Percentiles rank a stretch among this genome's conserved stretches.
These are phyloP conservation scores for Pristionchus entomophagus DNA, from an alignment of 2,888 invertebrate genomes.

Conservation along the genomic window DNA sequence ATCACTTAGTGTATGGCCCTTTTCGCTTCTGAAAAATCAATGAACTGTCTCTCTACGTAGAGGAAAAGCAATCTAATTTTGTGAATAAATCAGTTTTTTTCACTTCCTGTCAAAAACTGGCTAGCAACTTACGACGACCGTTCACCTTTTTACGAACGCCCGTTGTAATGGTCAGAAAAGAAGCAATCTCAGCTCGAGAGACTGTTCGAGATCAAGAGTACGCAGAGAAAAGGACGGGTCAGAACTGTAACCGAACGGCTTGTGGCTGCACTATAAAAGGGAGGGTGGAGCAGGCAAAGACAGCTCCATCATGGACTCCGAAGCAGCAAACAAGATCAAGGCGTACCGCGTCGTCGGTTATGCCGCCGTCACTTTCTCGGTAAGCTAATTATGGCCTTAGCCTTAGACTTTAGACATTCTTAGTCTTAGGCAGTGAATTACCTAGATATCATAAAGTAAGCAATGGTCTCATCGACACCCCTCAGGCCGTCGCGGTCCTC, in stretches of 20 bases:
- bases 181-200: background rate
- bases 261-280: background rate
- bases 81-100: too few species aligned
- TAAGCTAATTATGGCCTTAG: background rate
- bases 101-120: constrained; percentile 1
- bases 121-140: background rate
- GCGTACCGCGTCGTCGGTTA: constrained; percentile 45
- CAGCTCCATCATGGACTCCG: constrained; percentile 42
- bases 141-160: constrained; percentile 5
- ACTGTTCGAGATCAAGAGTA: background rate
- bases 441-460: background rate
- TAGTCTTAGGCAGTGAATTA: background rate
- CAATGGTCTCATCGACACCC: background rate
- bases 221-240: background rate
- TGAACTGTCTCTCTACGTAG: too few species aligned
- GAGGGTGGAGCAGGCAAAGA: background rate
- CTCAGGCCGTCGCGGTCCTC: constrained; percentile 43
- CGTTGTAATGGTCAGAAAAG: constrained; percentile 7
- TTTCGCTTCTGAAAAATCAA: too few species aligned
- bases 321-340: constrained; percentile 42
- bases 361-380: constrained; percentile 47
- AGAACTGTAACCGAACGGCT: background rate
- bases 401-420: background rate
- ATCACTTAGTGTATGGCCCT: too few species aligned
- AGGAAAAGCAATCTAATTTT: too few species aligned